Evolutionary conservation across 2,888 invertebrate genomes (phyloP).

Genomic region (Camptogramma bilineatum): DNA sequence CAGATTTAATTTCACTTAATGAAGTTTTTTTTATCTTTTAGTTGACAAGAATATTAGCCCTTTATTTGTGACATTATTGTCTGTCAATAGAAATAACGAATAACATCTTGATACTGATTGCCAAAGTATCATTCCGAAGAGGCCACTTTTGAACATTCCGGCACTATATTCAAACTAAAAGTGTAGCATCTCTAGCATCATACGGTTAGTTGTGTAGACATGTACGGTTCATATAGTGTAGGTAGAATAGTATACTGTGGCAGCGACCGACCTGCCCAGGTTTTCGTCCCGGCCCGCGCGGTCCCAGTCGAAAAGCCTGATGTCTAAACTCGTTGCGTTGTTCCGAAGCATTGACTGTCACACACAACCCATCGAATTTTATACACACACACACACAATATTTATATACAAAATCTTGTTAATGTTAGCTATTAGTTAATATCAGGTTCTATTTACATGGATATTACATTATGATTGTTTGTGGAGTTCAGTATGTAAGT

Average conservation of each 20-base stretch:
- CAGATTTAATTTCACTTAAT: no score
- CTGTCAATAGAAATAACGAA: background rate
- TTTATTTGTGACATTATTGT: background rate
- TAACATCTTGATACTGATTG: background rate
- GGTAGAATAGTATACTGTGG: conserved; percentile 30
- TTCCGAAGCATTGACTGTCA: conserved; percentile 77
- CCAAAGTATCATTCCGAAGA: conserved; percentile 23
- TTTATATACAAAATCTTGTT: conserved; percentile 42
- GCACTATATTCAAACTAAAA: conserved; percentile 28
- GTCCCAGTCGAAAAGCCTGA: conserved; percentile 96
- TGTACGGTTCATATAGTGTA: conserved; percentile 35
- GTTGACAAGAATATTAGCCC: no score
- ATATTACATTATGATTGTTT: conserved; percentile 1
- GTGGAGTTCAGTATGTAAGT: conserved; percentile 16
- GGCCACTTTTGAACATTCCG: conserved; percentile 16
- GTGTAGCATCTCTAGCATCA: conserved; percentile 38
- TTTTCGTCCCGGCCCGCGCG: conserved; percentile 95
- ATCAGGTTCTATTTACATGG: conserved; percentile 16
- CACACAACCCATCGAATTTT: conserved; percentile 69
- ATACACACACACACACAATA: conserved; percentile 54
- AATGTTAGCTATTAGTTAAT: background rate
- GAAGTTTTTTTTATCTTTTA: no score
- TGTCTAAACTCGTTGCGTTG: conserved; percentile 66
- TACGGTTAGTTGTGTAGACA: conserved; percentile 45
- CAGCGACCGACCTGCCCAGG: conserved; percentile 92